Evolutionary conservation across 2,797 vertebrate species (phyloP), one percentile per base, ranked within the genome.

Genomic region (Arrhamphus sclerolepis): DNA sequence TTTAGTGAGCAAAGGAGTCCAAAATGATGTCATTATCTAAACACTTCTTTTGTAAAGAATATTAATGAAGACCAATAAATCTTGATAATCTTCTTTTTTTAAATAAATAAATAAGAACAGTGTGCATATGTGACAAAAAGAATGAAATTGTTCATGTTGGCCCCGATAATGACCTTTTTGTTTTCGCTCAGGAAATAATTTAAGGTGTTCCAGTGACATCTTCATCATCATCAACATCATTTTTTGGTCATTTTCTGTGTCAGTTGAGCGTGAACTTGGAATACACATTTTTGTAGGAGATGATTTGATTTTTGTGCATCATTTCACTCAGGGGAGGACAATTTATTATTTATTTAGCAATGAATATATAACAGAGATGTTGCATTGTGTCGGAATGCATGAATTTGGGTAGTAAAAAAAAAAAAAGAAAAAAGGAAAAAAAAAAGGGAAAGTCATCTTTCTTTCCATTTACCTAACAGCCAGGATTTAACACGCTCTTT

Each of bases 241-340:
- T 79, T 70, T 63, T 87, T 84, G 70, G 79, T 75, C 46, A 75
- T 59, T 74, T 72, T 29, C 65, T 50, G 16, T 57, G 54, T 67
- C 69, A 66, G 56, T 55, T 63, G 24, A 46, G 63, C 46, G 57
- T 19, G 20, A 53, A 19, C 54, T 50, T 34, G 26, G 13, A 24
- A 17, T n/a, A 49, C 29, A 18, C 47, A 28, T 38, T 38, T 28
- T 20, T 51, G 18, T 7, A 34, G 29, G 5, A 17, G 13, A 52
- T 13, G 7, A 46, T 40, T 56, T 51, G 38, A 71, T 38, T 70
- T n/a, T 64, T 31, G 38, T 56, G 20, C 38, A 41, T 38, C 17
- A 61, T 40, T 59, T 77, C 28, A 49, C n/a, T 28, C 9, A 7
- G 38, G 34, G 34, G 34, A 14, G 34, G 34, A 3, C 3, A 2